A percentile compares a stretch with the other conserved stretches of the same genome.
These are phyloP conservation scores for Lanius ludovicianus DNA, from an alignment of 2,113 vertebrate genomes.

Conservation along the genomic window DNA sequence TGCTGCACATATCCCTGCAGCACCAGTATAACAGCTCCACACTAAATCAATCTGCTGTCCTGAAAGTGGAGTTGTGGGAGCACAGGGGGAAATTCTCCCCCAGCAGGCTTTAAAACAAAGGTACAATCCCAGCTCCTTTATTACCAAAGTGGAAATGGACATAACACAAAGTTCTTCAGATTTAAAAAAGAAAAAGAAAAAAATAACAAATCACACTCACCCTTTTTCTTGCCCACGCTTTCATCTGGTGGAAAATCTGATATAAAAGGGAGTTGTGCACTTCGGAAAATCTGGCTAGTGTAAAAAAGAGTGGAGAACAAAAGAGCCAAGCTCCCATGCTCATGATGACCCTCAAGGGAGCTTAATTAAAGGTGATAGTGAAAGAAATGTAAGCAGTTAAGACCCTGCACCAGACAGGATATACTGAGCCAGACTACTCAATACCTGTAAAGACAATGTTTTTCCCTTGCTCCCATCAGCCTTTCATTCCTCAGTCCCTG, in stretches of 20 bases:
- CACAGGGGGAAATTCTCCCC: not conserved
- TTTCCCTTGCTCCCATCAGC: not conserved
- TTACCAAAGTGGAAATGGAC: not conserved
- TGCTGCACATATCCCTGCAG: not conserved
- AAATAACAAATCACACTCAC: not conserved
- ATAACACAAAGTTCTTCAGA: not conserved
- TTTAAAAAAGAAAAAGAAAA: not conserved
- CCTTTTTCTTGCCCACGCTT: not conserved
- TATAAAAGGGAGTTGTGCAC: not conserved
- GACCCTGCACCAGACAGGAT: not conserved
- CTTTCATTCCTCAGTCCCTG: not conserved
- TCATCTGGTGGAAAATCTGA: conserved; percentile 60
- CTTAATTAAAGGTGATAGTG: conserved; percentile 7
- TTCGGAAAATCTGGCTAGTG: conserved; percentile 6
- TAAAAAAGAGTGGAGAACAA: conserved; percentile 13
- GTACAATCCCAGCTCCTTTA: not conserved
- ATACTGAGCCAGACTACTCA: not conserved
- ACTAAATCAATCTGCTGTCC: not conserved
- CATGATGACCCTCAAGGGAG: conserved; percentile 41
- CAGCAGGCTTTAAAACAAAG: not conserved
- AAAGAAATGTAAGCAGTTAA: conserved; percentile 15
- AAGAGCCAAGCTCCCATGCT: not conserved
- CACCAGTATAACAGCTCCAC: not conserved
- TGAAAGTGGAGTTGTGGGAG: not conserved
- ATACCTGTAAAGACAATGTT: not conserved